phyloP scores from a whole-genome alignment of 2,888 invertebrate species.

The Eristalis pertinax region DNA sequence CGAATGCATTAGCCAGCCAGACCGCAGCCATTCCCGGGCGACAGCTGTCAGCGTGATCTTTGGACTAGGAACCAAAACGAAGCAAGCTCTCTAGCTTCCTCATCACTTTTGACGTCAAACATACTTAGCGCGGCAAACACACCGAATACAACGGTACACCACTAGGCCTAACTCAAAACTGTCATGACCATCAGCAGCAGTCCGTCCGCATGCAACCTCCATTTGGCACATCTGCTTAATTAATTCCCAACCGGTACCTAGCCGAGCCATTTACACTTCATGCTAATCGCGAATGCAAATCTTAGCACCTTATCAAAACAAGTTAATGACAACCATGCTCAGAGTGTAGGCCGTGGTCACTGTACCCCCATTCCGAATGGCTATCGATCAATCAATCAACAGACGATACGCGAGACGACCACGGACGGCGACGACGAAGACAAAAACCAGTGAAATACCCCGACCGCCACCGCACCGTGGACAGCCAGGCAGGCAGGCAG shows the following conservation, averaged over 20 bases:
- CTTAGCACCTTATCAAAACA: conserved; percentile 67
- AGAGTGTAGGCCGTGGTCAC: conserved; percentile 43
- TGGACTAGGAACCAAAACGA: background rate
- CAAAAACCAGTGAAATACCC: background rate
- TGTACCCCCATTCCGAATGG: conserved; percentile 45
- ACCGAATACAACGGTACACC: conserved; percentile 19
- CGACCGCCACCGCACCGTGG: background rate
- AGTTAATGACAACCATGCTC: conserved; percentile 65
- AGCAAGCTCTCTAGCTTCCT: background rate
- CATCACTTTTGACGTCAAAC: background rate
- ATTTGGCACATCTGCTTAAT: conserved; percentile 49
- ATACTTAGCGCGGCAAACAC: conserved; percentile 12
- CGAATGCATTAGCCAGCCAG: conserved; percentile 9
- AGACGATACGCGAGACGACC: background rate
- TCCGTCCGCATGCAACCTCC: conserved; percentile 2
- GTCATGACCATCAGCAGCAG: conserved; percentile 14
- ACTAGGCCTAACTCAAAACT: conserved; percentile 19
- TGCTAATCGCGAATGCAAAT: conserved; percentile 70
- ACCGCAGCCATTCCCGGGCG: background rate
- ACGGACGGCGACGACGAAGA: background rate
- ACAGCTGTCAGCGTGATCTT: conserved; percentile 20
- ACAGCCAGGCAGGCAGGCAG: background rate
- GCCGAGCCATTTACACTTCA: conserved; percentile 61
- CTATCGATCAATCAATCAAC: conserved; percentile 69
- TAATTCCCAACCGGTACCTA: conserved; percentile 61